Evolutionary conservation across 2,113 vertebrate genomes (phyloP).

Genomic region (Apodemus sylvaticus): DNA sequence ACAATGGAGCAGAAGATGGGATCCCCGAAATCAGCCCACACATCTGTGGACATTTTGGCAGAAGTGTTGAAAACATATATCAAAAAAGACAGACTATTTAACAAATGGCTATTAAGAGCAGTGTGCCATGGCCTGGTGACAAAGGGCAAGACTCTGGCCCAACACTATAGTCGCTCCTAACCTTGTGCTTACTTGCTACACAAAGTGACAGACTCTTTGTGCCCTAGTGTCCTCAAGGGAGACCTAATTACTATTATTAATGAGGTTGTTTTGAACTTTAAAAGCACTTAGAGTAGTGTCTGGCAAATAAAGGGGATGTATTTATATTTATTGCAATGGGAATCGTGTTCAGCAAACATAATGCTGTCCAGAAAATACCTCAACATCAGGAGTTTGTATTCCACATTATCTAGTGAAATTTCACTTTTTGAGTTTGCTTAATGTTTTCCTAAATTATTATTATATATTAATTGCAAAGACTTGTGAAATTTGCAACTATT

Average conservation of each 20-base stretch:
- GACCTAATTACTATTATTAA: constrained; percentile 15
- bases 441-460: constrained; percentile 2
- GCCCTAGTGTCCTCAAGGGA: background rate
- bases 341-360: background rate
- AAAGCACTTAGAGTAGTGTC: background rate
- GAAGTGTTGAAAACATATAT: background rate
- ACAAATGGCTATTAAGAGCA: background rate
- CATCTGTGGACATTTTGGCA: background rate
- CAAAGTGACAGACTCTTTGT: background rate
- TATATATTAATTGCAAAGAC: constrained; percentile 5
- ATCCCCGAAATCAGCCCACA: background rate
- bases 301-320: constrained; percentile 27
- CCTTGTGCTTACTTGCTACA: background rate
- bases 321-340: constrained; percentile 3
- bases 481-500: background rate
- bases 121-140: background rate
- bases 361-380: background rate
- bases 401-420: background rate
- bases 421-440: background rate
- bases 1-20: background rate
- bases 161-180: background rate
- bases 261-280: background rate
- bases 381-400: constrained; percentile 22
- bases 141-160: background rate
- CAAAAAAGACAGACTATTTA: background rate